Percentiles rank a stretch among this genome's conserved stretches.
These are phyloP conservation scores for Typhlichthys eigenmanni DNA, from an alignment of 2,797 vertebrate species.

Conservation along the genomic window DNA sequence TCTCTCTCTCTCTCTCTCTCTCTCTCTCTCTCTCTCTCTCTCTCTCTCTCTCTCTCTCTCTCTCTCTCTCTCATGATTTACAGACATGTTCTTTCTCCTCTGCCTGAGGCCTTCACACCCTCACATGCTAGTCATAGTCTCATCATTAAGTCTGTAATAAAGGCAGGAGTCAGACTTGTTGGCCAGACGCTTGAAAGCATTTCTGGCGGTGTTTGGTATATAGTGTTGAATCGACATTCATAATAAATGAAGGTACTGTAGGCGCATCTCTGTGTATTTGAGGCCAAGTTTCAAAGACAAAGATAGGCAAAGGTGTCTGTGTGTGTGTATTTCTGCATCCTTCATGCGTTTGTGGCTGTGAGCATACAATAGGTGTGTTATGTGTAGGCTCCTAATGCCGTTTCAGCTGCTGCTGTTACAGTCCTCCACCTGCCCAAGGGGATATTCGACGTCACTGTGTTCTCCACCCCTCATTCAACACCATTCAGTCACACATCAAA, in stretches of 20 bases:
- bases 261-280: too few species aligned
- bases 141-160: conserved; percentile 41
- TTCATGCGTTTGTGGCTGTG: too few species aligned
- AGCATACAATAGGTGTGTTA: conserved; percentile 1
- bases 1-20: too few species aligned
- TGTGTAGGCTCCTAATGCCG: conserved; percentile 6
- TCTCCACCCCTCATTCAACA: conserved; percentile 15
- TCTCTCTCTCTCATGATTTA: conserved; percentile 52
- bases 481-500: conserved; percentile 28
- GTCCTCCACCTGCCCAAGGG: conserved; percentile 19
- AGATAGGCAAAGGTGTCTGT: too few species aligned
- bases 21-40: conserved; percentile 34
- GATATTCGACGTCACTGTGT: conserved; percentile 34
- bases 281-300: too few species aligned
- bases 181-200: conserved; percentile 30
- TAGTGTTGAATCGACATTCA: neutral
- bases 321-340: neutral
- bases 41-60: conserved; percentile 28
- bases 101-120: conserved; percentile 37
- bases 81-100: conserved; percentile 23
- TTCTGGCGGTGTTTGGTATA: conserved; percentile 12
- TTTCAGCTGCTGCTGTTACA: conserved; percentile 23
- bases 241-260: neutral
- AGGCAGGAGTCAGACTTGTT: conserved; percentile 27
- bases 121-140: conserved; percentile 49